A percentile compares a stretch with the other conserved stretches of the same genome.
These are phyloP conservation scores for Aricia agestis DNA, from an alignment of 1,140 invertebrate species.

Conservation along the genomic window DNA sequence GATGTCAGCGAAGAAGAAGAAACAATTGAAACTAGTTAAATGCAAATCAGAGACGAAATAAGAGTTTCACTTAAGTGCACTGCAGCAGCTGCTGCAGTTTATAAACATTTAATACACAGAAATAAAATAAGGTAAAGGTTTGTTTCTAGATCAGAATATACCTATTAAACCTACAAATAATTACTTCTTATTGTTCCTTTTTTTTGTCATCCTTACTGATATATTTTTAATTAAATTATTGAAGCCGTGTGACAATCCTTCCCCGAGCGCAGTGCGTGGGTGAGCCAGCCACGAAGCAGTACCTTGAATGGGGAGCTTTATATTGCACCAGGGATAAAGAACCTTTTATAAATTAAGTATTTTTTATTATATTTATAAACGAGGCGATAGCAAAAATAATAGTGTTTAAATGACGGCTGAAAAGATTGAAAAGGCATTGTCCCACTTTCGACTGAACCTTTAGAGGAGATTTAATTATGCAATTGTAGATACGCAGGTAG, in stretches of 20 bases:
- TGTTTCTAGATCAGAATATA: too few species aligned
- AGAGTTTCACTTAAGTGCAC: too few species aligned
- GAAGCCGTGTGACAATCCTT: conserved; percentile 37
- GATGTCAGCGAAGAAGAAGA: too few species aligned
- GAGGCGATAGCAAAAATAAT: conserved; percentile 6
- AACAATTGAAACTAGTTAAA: too few species aligned
- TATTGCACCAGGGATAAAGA: conserved; percentile 18
- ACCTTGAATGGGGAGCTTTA: conserved; percentile 33
- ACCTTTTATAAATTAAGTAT: conserved; percentile 22
- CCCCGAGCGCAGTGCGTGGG: conserved; percentile 27
- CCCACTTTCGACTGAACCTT: neutral
- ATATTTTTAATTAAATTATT: conserved; percentile 21
- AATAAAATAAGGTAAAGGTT: too few species aligned
- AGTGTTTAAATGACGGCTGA: neutral
- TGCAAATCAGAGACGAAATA: too few species aligned
- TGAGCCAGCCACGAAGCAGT: conserved; percentile 21
- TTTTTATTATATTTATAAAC: conserved; percentile 21
- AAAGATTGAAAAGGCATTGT: neutral
- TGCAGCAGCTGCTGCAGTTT: too few species aligned
- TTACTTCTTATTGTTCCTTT: too few species aligned
- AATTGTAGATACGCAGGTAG: conserved; percentile 1
- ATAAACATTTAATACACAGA: too few species aligned
- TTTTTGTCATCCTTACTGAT: too few species aligned
- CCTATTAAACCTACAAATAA: too few species aligned
- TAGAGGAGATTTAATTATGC: neutral